These are phyloP conservation scores for Campylorhamphus procurvoides DNA, from an alignment of 2,113 vertebrate species.

Conservation along the genomic window DNA sequence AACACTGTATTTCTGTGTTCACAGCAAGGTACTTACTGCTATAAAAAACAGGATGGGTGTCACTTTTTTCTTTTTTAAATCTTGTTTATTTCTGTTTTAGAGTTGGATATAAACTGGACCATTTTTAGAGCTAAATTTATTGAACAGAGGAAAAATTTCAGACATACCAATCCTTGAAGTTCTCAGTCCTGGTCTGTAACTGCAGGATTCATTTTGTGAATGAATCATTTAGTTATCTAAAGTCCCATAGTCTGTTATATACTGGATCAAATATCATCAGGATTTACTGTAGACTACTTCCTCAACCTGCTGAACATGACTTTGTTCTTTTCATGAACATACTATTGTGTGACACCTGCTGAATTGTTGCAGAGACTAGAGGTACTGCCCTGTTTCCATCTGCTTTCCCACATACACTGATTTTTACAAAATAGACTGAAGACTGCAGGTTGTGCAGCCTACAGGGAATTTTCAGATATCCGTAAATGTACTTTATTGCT, in stretches of 20 bases:
- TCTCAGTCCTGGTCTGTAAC: not conserved
- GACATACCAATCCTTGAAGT: not conserved
- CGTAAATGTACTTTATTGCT: not conserved
- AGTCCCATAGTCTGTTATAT: not conserved
- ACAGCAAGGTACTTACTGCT: not conserved
- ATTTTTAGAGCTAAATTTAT: not conserved
- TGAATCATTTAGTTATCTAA: constrained; percentile 21
- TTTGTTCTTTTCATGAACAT: not conserved
- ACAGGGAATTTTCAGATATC: not conserved
- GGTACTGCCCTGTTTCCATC: not conserved
- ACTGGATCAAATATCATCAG: not conserved
- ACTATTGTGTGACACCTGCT: not conserved
- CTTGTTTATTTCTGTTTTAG: not conserved
- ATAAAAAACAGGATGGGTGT: not conserved
- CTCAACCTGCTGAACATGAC: not conserved
- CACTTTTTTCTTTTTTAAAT: not conserved
- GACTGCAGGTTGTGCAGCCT: not conserved
- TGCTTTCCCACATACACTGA: not conserved
- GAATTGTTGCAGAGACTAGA: not conserved
- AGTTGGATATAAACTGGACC: not conserved
- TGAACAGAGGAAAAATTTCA: not conserved
- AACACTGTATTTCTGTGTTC: not conserved
- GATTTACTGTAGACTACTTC: not conserved
- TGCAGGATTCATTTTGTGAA: constrained; percentile 15
- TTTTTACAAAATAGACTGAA: not conserved